phyloP scores from a whole-genome alignment of 2,888 invertebrate genomes.

The Physocephala rufipes region DNA sequence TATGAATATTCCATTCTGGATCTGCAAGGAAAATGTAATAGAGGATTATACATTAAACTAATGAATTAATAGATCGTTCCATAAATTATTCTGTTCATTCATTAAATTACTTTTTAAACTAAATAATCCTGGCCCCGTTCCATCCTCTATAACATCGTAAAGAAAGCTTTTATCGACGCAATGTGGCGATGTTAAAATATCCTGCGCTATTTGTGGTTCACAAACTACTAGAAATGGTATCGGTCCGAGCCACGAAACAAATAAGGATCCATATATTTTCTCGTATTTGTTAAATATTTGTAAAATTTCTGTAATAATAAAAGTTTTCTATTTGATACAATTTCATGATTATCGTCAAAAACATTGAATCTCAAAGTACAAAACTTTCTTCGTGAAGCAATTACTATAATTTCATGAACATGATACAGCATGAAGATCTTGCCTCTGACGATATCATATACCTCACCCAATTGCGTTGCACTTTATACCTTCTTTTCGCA shows the following conservation, averaged over 20 bases:
- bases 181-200: conserved; percentile 57
- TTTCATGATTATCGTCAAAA: neutral
- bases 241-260: conserved; percentile 61
- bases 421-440: too few relatives aligned
- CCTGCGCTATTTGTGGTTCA: conserved; percentile 57
- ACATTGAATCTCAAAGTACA: neutral
- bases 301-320: conserved; percentile 49
- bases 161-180: conserved; percentile 59
- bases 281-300: conserved; percentile 46
- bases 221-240: conserved; percentile 57
- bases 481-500: conserved; percentile 54
- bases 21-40: conserved; percentile 42
- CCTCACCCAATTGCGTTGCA: neutral
- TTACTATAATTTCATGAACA: too few relatives aligned
- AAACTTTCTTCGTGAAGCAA: too few relatives aligned
- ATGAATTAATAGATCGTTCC: neutral
- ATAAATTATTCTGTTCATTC: neutral
- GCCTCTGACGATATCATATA: neutral
- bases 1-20: conserved; percentile 58
- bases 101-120: conserved; percentile 52
- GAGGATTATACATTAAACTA: neutral
- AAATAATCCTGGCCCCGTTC: conserved; percentile 57
- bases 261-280: conserved; percentile 50
- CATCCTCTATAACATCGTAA: conserved; percentile 58
- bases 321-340: neutral